phyloP scores from a whole-genome alignment of 2,113 vertebrate species.

The Nothocercus nigrocapillus region DNA sequence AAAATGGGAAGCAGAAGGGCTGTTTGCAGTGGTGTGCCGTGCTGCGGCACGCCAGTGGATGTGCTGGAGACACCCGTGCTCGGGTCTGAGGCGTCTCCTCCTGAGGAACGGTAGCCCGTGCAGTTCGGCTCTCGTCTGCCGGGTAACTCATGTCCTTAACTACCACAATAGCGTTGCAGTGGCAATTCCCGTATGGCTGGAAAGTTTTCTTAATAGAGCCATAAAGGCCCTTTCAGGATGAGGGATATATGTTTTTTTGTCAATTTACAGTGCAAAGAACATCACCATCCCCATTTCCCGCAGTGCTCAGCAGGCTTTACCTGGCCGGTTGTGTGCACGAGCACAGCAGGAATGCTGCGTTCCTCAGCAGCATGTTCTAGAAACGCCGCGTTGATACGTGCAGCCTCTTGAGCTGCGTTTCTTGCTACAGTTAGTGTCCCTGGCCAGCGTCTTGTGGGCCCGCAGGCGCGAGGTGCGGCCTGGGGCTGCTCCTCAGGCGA shows the following conservation, averaged over 20 bases:
- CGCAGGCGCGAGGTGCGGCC: not conserved
- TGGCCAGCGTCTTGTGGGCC: not conserved
- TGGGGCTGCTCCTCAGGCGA: not conserved
- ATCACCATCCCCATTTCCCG: not conserved
- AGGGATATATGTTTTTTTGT: not conserved
- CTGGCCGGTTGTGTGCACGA: no score
- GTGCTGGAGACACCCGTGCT: not conserved
- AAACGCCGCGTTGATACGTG: not conserved
- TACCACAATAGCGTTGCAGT: not conserved
- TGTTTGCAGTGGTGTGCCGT: not conserved
- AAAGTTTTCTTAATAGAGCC: not conserved
- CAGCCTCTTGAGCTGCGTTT: not conserved
- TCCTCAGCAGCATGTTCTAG: not conserved
- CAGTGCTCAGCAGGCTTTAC: not conserved
- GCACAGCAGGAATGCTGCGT: not conserved
- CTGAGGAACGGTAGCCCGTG: not conserved
- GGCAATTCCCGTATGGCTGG: not conserved
- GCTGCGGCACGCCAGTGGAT: not conserved
- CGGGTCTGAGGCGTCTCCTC: not conserved
- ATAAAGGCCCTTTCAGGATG: not conserved
- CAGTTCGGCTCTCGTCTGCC: not conserved
- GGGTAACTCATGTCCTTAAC: not conserved
- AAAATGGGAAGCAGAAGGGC: constrained; percentile 13
- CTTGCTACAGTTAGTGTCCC: not conserved
- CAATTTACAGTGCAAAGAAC: not conserved